Evolutionary conservation across 2,113 vertebrate species (phyloP).

Genomic region (Hippopotamus amphibius): DNA sequence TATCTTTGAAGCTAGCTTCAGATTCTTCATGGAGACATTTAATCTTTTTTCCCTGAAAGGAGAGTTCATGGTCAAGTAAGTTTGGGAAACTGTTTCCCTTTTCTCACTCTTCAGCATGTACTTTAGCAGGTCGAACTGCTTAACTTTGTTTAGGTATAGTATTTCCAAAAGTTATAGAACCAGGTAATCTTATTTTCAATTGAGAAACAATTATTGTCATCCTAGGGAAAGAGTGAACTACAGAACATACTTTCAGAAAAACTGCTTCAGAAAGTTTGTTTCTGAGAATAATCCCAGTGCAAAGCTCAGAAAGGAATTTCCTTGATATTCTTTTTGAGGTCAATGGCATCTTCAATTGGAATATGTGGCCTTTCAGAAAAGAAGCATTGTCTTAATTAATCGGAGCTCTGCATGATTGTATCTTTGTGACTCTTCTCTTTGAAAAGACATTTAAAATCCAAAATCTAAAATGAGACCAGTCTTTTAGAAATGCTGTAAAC

Average conservation of each 20-base stretch:
- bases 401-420: neutral
- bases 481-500: neutral
- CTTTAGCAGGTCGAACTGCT: neutral
- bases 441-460: neutral
- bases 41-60: neutral
- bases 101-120: neutral
- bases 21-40: neutral
- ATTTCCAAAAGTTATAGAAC: conserved; percentile 11
- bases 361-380: conserved; percentile 21
- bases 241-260: conserved; percentile 1
- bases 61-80: neutral
- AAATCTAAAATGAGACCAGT: neutral
- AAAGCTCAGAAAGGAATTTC: conserved; percentile 20
- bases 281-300: neutral
- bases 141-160: neutral
- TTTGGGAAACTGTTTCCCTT: neutral
- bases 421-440: conserved; percentile 28
- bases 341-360: neutral
- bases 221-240: neutral
- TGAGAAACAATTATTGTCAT: neutral
- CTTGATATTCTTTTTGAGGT: neutral
- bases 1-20: neutral
- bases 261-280: conserved; percentile 20
- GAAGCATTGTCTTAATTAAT: neutral
- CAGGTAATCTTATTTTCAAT: neutral